These are phyloP conservation scores for Drosophila seguyi DNA, from an alignment of 1,140 invertebrate species.

Conservation along the genomic window DNA sequence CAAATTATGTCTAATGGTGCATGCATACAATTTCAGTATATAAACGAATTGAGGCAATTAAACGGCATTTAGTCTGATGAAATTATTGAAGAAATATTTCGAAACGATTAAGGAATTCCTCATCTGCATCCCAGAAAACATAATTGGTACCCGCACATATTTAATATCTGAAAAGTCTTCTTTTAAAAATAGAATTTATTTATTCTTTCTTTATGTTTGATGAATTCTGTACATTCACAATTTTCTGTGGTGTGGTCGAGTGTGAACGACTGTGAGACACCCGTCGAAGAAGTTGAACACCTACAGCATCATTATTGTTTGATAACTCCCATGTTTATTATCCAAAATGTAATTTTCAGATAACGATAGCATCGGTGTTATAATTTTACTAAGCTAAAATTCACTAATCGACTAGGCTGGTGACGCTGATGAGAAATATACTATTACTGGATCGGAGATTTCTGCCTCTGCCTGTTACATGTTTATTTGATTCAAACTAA, in stretches of 20 bases:
- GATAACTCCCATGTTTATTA: background rate
- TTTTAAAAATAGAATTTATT: too few relatives aligned
- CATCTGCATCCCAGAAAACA: background rate
- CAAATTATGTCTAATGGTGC: background rate
- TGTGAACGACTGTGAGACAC: too few relatives aligned
- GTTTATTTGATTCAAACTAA: too few relatives aligned
- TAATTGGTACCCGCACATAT: conserved; percentile 9
- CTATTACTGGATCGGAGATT: too few relatives aligned
- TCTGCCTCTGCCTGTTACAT: too few relatives aligned
- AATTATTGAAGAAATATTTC: background rate
- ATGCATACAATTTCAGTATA: background rate
- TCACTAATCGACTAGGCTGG: too few relatives aligned
- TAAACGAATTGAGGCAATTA: background rate
- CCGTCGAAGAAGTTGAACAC: too few relatives aligned
- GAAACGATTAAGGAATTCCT: background rate
- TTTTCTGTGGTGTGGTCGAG: background rate
- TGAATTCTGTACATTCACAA: background rate
- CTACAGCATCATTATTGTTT: too few relatives aligned
- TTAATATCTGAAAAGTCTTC: background rate
- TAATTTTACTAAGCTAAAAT: background rate
- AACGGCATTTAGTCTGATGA: background rate
- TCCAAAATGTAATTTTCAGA: background rate
- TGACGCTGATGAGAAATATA: too few relatives aligned
- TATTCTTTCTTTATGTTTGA: background rate
- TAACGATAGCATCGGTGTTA: background rate